These are phyloP conservation scores for Plagodis pulveraria DNA, from an alignment of 2,888 invertebrate species.

Conservation along the genomic window DNA sequence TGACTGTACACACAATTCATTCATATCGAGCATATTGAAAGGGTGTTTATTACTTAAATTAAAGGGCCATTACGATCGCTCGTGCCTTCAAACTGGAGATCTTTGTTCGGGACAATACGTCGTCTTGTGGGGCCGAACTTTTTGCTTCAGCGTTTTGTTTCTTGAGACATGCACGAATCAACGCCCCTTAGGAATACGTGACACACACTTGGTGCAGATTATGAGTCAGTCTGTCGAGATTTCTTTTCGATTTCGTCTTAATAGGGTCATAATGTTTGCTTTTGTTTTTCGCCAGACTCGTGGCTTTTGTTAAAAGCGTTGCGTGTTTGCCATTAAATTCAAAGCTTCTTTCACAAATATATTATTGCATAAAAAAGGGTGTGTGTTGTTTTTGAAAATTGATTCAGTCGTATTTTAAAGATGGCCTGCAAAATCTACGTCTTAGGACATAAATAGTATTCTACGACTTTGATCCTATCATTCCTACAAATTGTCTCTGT, in stretches of 20 bases:
- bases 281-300: slow-evolving; percentile 16
- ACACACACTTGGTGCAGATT: slow-evolving; percentile 29
- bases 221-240: slow-evolving; percentile 41
- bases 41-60: slow-evolving; percentile 62
- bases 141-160: slow-evolving; percentile 58
- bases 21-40: slow-evolving; percentile 34
- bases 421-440: no score
- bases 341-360: no score
- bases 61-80: slow-evolving; percentile 55
- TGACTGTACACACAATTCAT: slow-evolving; percentile 27
- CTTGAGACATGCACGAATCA: slow-evolving; percentile 57
- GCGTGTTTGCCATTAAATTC: neutral
- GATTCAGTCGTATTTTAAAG: no score
- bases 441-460: no score
- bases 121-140: slow-evolving; percentile 45
- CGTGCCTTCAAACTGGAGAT: slow-evolving; percentile 48
- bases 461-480: no score
- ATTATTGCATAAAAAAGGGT: no score
- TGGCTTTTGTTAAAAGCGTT: neutral
- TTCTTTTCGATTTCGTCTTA: slow-evolving; percentile 30
- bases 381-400: no score
- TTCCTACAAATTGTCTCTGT: no score
- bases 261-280: slow-evolving; percentile 24
- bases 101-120: slow-evolving; percentile 48
- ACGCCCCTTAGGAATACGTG: slow-evolving; percentile 36